Percentiles rank a stretch among this genome's conserved stretches.
These are phyloP conservation scores for Aphelenchoides fujianensis DNA, from an alignment of 1,140 invertebrate genomes.

Conservation along the genomic window DNA sequence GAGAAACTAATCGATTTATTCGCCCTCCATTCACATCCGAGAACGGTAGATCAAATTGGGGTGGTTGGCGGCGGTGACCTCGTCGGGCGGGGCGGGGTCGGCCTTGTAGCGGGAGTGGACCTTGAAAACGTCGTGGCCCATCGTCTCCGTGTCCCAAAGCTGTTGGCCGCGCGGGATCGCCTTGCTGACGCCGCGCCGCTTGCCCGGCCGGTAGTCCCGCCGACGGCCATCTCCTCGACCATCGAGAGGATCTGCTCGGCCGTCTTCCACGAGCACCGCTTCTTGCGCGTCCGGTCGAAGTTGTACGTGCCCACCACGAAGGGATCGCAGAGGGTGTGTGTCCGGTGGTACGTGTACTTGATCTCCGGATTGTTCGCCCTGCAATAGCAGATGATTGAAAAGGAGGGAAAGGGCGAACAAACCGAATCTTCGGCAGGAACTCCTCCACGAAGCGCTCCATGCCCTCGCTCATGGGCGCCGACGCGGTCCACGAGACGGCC, in stretches of 20 bases:
- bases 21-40: not conserved
- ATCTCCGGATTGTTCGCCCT: slow-evolving; percentile 59
- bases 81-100: slow-evolving; percentile 36
- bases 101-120: slow-evolving; percentile 57
- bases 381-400: slow-evolving; percentile 15
- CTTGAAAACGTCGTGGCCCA: slow-evolving; percentile 58
- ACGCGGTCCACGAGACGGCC: slow-evolving; percentile 51
- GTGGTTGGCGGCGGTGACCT: slow-evolving; percentile 27
- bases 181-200: slow-evolving; percentile 49
- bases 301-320: slow-evolving; percentile 56
- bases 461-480: slow-evolving; percentile 50
- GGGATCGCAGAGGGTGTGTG: slow-evolving; percentile 51
- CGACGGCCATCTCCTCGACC: slow-evolving; percentile 56
- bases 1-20: too few relatives aligned
- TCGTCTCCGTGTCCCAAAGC: slow-evolving; percentile 55
- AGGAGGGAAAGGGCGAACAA: not conserved
- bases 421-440: slow-evolving; percentile 55
- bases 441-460: slow-evolving; percentile 60
- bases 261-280: slow-evolving; percentile 45
- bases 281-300: slow-evolving; percentile 43
- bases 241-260: slow-evolving; percentile 51
- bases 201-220: slow-evolving; percentile 52
- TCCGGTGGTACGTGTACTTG: slow-evolving; percentile 44
- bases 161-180: slow-evolving; percentile 52
- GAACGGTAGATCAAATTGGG: slow-evolving; percentile 22